These are phyloP conservation scores for Aythya baeri DNA, from an alignment of 2,113 vertebrate species.

Conservation along the genomic window DNA sequence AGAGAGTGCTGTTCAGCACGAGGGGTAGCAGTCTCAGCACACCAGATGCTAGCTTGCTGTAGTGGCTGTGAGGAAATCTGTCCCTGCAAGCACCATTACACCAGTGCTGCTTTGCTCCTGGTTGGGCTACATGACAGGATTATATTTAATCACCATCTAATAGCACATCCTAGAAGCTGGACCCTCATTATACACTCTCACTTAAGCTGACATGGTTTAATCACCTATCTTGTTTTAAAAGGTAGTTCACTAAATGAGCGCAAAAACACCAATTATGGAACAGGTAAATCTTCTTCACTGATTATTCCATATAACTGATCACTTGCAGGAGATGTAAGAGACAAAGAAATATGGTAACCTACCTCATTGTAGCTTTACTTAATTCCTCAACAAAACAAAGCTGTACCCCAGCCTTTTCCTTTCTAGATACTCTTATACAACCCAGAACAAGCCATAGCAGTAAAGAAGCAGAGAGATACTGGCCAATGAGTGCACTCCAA, in stretches of 20 bases:
- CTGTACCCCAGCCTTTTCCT: neutral
- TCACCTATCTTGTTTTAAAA: neutral
- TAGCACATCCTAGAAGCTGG: neutral
- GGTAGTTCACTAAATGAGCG: neutral
- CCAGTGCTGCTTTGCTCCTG: neutral
- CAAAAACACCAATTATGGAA: neutral
- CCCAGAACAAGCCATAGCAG: neutral
- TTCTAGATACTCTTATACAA: neutral
- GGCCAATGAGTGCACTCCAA: too few relatives aligned
- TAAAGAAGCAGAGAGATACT: neutral
- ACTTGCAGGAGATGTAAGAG: neutral
- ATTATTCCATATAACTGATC: neutral
- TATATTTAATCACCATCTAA: neutral
- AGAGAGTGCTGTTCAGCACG: neutral
- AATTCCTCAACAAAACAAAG: neutral
- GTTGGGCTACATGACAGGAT: neutral
- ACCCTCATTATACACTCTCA: neutral
- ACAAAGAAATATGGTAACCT: neutral
- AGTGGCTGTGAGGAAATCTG: neutral
- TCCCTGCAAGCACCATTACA: neutral
- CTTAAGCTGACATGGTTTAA: neutral
- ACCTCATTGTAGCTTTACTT: neutral
- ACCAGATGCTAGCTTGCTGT: rapidly evolving
- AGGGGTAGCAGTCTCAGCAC: rapidly evolving
- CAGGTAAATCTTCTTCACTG: neutral